Conservation (phyloP, 2,797 vertebrate species). For the Jordanella pulchra region DNA sequence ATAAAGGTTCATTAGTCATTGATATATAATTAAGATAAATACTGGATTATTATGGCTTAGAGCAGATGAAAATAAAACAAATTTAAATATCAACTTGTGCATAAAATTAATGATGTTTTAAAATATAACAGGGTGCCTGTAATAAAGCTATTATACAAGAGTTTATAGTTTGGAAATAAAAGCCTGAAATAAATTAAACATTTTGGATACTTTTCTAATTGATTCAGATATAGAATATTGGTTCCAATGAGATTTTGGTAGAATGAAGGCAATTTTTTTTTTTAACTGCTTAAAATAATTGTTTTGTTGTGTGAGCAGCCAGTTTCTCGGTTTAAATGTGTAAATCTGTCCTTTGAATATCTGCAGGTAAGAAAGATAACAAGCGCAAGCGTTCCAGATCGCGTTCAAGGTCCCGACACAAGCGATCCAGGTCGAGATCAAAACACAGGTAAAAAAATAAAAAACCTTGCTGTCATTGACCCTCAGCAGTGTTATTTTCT, state of each 20-base stretch:
- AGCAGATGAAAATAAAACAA: not conserved
- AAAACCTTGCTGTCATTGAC: not conserved
- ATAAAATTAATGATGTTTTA: no score
- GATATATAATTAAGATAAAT: no score
- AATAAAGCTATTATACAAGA: no score
- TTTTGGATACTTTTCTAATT: no score
- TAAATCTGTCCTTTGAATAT: not conserved
- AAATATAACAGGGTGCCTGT: no score
- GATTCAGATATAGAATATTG: no score
- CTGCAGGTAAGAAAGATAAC: slow-evolving; percentile 94
- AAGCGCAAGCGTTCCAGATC: slow-evolving; percentile 95
- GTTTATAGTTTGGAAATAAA: no score
- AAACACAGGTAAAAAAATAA: slow-evolving; percentile 86
- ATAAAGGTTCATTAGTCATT: no score
- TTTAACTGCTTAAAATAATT: not conserved
- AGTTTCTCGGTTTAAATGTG: not conserved
- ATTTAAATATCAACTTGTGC: not conserved
- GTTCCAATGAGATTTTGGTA: no score
- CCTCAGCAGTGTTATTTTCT: no score
- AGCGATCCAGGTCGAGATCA: slow-evolving; percentile 92
- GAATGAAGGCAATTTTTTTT: not conserved
- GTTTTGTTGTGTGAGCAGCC: not conserved
- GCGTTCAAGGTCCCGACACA: slow-evolving; percentile 89
- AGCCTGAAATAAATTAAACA: no score
- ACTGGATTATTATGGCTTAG: not conserved